These are phyloP conservation scores for Nasonia giraulti DNA, from an alignment of 1,140 invertebrate genomes.

Conservation along the genomic window DNA sequence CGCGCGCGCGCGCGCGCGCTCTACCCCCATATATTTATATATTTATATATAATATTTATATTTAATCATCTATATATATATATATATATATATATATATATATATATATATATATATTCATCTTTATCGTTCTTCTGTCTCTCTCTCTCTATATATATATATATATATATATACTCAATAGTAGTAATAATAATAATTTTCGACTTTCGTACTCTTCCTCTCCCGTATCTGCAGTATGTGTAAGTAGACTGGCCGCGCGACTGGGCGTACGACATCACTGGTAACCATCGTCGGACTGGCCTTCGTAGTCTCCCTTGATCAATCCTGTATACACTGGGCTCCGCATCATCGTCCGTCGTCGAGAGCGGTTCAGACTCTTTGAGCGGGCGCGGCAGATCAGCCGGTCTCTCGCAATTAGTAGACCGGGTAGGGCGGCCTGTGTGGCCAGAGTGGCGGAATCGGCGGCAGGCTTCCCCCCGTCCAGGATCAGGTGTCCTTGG, in stretches of 20 bases:
- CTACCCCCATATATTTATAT: slow-evolving; percentile 44
- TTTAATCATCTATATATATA: slow-evolving; percentile 42
- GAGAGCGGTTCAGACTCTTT: not conserved
- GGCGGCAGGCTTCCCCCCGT: slow-evolving; percentile 76
- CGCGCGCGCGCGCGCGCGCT: too few species aligned
- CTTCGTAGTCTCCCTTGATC: not conserved
- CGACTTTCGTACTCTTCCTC: not conserved
- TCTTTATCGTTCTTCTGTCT: slow-evolving; percentile 9
- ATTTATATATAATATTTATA: slow-evolving; percentile 62
- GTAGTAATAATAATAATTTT: slow-evolving; percentile 24
- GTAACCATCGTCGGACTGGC: not conserved
- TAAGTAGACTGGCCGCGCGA: not conserved
- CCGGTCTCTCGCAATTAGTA: slow-evolving; percentile 61
- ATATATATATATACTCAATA: slow-evolving; percentile 29
- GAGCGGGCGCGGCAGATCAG: not conserved
- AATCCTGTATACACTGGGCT: not conserved
- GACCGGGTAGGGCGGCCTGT: slow-evolving; percentile 71
- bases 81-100: too few species aligned
- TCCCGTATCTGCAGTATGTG: not conserved
- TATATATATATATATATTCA: too few species aligned
- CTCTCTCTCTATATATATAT: not conserved
- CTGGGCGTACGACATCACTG: not conserved
- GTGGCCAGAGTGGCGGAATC: slow-evolving; percentile 70
- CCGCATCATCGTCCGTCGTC: not conserved
- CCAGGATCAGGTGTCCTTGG: slow-evolving; percentile 75